Evolutionary conservation across 2,797 vertebrate genomes (phyloP).

Genomic region (Pangasius djambal): DNA sequence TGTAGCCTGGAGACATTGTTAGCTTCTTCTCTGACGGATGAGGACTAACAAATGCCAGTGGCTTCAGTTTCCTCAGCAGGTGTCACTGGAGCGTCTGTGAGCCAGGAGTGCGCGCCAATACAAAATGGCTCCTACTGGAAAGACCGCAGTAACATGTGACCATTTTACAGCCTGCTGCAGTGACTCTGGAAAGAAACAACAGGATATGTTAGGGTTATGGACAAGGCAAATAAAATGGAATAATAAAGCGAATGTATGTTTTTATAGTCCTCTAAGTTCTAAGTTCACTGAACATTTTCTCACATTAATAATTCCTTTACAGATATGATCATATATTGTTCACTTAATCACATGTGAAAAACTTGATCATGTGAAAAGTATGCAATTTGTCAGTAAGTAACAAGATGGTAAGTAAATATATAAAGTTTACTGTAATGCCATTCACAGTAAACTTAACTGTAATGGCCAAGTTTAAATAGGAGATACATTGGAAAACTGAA

Average conservation of each 20-base stretch:
- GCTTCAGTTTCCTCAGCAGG: constrained; percentile 31
- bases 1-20: constrained; percentile 70
- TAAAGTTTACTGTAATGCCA: neutral
- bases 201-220: neutral
- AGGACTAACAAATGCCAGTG: constrained; percentile 61
- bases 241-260: neutral
- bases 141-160: neutral
- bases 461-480: neutral
- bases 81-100: constrained; percentile 5
- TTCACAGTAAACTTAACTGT: neutral
- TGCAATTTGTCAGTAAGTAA: neutral
- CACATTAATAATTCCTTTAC: neutral
- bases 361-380: neutral
- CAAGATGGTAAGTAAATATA: neutral
- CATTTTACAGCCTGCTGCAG: neutral
- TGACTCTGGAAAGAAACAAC: neutral
- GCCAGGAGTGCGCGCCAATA: neutral
- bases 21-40: constrained; percentile 73
- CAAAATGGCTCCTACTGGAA: constrained; percentile 29
- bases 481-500: neutral
- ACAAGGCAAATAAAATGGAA: neutral
- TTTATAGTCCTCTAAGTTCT: neutral
- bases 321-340: neutral
- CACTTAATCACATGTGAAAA: neutral
- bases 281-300: neutral